Base-by-base conservation (phyloP, 1,140 invertebrate genomes). In the Drosophila gunungcola region DNA sequence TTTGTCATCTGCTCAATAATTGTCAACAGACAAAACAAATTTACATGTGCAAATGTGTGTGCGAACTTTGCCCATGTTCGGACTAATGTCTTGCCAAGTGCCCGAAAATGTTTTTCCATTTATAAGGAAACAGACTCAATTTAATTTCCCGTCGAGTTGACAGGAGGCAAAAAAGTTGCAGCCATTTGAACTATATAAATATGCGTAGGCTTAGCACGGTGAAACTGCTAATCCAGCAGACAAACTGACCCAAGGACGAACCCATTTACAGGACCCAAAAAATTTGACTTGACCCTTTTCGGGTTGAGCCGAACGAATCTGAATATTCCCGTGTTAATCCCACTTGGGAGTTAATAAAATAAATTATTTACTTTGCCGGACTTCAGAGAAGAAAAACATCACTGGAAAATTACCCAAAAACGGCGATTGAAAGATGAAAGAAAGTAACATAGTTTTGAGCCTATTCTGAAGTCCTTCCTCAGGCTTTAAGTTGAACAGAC, bases 241-340 rank as follows among this genome's bases (percentile, higher is more conserved):
- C 42, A 29, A 25, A 51, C 42, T 36, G 76, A 55, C 42, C 42
- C 57, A 49, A 55, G 65, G 57, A 65, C 51, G 7, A 29, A 56
- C 49, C 79, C 72, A 68, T 84, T 82, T 77, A 67, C 65, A 29
- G 49, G 58, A 77, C 58, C 78, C 63, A 51, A 32, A 61, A 61
- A 25, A 27, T 12, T n/a, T 32, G 16, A 32, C 45, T 80, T 67
- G 76, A 89, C 79, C 83, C 83, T 89, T 86, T 41, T 51, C 13
- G 63, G 72, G 32, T 43, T 63, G 60, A 13, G 39, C 29, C 38
- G 29, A 34, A 61, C 45, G 76, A 89, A 88, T 89, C 80, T 88
- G 84, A 84, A 89, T 88, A 89, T 89, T 89, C 70, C 80, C 82
- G 84, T 89, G 84, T 73, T 88, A 89, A 89, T 89, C 84, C 84